Evolutionary conservation across 1,140 invertebrate genomes (phyloP), one percentile per base, ranked within the genome.

Genomic region (Babylonia areolata): DNA sequence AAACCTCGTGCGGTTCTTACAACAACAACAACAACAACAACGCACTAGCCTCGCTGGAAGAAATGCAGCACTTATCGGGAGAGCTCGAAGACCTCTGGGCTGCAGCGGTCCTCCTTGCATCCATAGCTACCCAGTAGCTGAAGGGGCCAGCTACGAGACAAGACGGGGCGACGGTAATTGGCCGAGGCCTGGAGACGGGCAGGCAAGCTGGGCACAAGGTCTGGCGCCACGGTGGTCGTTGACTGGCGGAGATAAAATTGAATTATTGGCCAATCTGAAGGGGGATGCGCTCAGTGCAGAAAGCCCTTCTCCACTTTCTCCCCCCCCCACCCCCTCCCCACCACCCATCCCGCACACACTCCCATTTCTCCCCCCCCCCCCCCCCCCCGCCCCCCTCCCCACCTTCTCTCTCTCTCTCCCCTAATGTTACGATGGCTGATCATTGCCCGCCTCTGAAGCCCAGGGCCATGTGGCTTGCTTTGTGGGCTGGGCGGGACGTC

Each of bases 231-330:
- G 31, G n/a, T 42, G 82, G n/a, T 40, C 82, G 82, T 33, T 71
- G 69, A 71, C 82, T 73, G 69, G 40, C 39, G 82, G 82, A 71
- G 82, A 84, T 75, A 84, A 84, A 84, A 71, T 73, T 84, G 82
- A 84, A 84, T 84, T 84, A 84, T 84, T 84, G 35, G 64, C 82
- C 82, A 84, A 73, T 73, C 64, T 23, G 23, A 17, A 23, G 82
- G 81, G 12, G 11, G 3, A 23, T 46, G 64, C 37, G 28, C 33
- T 11, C 37, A 64, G 81, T 33, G 51, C 23, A 69, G 64, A 69
- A 82, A 82, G 64, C 64, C 46, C 2, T 51, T 51, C 46, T 51
- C 46, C 46, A 12, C 17, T 51, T 51, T 51, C 58, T 64, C 23
- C 58, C 58, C 58, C 23, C 58, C 46, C 17, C 46, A 12, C 46